Conservation (phyloP, 2,888 invertebrate species). For the Drosophila pegasa region DNA sequence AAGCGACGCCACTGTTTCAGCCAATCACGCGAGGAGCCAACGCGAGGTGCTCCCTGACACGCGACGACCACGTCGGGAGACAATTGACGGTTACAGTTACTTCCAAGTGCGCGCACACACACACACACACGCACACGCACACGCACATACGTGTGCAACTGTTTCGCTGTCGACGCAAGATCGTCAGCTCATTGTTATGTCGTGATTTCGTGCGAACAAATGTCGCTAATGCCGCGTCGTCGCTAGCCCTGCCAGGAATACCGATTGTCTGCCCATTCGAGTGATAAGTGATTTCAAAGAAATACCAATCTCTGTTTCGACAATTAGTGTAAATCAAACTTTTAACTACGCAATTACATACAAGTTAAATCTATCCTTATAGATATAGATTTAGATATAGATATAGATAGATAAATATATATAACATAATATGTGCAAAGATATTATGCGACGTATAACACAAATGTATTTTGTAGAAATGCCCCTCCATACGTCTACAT, state of each 20-base stretch:
- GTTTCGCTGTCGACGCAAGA: slow-evolving; percentile 3
- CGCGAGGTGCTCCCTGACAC: slow-evolving; percentile 32
- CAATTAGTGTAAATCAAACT: neutral
- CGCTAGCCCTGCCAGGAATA: no score
- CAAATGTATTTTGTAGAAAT: no score
- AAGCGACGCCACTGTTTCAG: slow-evolving; percentile 30
- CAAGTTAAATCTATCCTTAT: no score
- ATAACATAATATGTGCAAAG: no score
- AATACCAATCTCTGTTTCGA: neutral
- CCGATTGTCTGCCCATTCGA: neutral
- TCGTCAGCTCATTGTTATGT: slow-evolving; percentile 39
- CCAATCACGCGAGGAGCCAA: slow-evolving; percentile 59
- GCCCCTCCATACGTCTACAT: no score
- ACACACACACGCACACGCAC: neutral
- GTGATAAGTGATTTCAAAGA: neutral
- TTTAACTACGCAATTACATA: neutral
- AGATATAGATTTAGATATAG: no score
- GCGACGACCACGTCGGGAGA: slow-evolving; percentile 23
- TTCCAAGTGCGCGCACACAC: slow-evolving; percentile 4
- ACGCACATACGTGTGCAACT: neutral
- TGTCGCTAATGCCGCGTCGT: neutral
- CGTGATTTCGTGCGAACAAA: slow-evolving; percentile 29
- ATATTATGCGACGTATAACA: no score
- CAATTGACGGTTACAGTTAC: slow-evolving; percentile 27
- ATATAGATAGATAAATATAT: no score